Base-by-base conservation (phyloP, 2,888 invertebrate genomes). In the Pollenia griseotomentosa region DNA sequence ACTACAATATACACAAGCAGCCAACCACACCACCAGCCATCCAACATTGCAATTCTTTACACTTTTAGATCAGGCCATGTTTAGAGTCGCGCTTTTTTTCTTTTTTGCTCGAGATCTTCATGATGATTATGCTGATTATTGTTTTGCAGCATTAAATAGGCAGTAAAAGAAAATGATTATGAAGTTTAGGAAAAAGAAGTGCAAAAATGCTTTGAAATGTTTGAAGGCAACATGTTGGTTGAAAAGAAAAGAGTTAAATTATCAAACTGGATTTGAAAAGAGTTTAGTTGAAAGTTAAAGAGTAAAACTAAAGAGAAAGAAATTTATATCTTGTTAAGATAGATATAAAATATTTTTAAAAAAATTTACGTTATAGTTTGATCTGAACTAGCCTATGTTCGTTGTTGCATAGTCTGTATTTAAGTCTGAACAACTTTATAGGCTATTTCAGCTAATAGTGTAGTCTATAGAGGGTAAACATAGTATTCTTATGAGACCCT, bases 141-240 rank as follows among this genome's bases (percentile, higher is more conserved):
- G 57, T 74, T 51, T 7, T 23, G 33, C 11, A 74, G 7, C 12
- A 44, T 23, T 33, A 2, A 23, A 23, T 33, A 11, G 19, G 19
- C 40, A 55, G 33, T 57, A 55, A 74, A 59, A 85, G 61, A 16
- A 61, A 77, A 53, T 83, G 83, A 77, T 83, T 77, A 57, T 77
- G 83, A 83, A 83, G 77, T 83, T 77, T 63, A 33, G 33, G n/a
- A 71, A 40, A n/a, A 55, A 48, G 8, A 73, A 71, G 33, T 53
- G 40, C 19, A 40, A 57, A 42, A 59, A 11, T 44, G 10, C 14
- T 59, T 70, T 70, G 33, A 46, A 40, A 16, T 40, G 79, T 87
- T 87, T 61, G 83, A 84, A 77, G 53, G 19, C 87, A 83, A 83
- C 83, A 59, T 75, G 66, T 73, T 71, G 57, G 46, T 46, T 44